Evolutionary conservation across 2,888 invertebrate genomes (phyloP).

Genomic region (Agrochola macilenta): DNA sequence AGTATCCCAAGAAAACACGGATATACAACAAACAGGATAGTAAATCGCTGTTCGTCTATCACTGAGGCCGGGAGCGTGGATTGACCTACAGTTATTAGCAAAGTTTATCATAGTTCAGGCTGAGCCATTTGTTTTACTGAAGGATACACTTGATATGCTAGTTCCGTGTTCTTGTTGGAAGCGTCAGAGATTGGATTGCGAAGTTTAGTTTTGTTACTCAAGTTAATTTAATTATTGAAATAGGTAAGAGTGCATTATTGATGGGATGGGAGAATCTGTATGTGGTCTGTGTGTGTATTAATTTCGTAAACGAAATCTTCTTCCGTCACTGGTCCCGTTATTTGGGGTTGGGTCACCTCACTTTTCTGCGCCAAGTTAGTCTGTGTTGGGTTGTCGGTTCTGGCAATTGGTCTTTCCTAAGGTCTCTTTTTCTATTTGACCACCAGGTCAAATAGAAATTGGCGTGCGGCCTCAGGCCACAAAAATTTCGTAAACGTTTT

Average conservation of each 20-base stretch:
- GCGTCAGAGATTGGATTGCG: constrained; percentile 9
- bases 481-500: too few species aligned
- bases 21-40: not conserved
- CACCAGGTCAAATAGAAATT: too few species aligned
- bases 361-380: too few species aligned
- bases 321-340: too few species aligned
- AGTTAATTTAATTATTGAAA: constrained; percentile 23
- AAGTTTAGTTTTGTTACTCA: constrained; percentile 21
- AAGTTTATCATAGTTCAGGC: constrained; percentile 70
- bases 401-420: too few species aligned
- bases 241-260: not conserved
- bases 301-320: not conserved
- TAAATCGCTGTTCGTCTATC: constrained; percentile 49
- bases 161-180: constrained; percentile 32
- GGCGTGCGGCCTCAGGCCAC: too few species aligned
- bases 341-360: too few species aligned
- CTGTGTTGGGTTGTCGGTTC: too few species aligned
- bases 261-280: not conserved
- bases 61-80: constrained; percentile 29
- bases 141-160: constrained; percentile 50
- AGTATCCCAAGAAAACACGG: constrained; percentile 11
- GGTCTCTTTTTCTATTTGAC: too few species aligned
- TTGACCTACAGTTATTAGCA: constrained; percentile 68
- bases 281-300: not conserved
- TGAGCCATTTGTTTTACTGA: constrained; percentile 59